A percentile compares a stretch with the other conserved stretches of the same genome.
phyloP scores from a whole-genome alignment of 2,797 vertebrate genomes.

The Sebastes kiyomatsui region DNA sequence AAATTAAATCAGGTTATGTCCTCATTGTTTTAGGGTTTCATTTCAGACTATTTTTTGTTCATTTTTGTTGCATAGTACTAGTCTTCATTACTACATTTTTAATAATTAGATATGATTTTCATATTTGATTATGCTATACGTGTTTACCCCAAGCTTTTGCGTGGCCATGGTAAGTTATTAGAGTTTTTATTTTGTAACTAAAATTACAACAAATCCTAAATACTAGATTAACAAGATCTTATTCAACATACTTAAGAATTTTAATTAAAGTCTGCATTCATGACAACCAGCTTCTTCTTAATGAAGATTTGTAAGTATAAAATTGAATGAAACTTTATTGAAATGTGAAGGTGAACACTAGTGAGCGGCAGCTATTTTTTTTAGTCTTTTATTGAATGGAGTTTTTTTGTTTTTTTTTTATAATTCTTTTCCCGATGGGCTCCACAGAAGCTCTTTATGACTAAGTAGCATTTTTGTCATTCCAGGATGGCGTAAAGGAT shows the following conservation, averaged over 20 bases:
- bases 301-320: not conserved
- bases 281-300: not conserved
- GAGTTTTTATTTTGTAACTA: not conserved
- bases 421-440: not conserved
- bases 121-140: too few relatives aligned
- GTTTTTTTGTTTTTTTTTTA: too few relatives aligned
- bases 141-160: not conserved
- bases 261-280: not conserved
- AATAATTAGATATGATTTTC: not conserved
- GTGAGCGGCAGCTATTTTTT: not conserved
- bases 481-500: conserved; percentile 7
- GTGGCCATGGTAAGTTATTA: not conserved
- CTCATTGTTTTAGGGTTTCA: not conserved
- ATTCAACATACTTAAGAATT: not conserved
- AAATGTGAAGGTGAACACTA: not conserved
- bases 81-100: not conserved
- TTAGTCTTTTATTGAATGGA: not conserved
- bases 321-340: not conserved
- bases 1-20: conserved; percentile 3
- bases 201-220: not conserved
- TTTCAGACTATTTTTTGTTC: not conserved
- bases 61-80: not conserved
- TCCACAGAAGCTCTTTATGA: not conserved
- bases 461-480: conserved; percentile 2
- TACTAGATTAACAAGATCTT: not conserved